Evolutionary conservation across 2,888 invertebrate species (phyloP).

Genomic region (Eupithecia subumbrata): DNA sequence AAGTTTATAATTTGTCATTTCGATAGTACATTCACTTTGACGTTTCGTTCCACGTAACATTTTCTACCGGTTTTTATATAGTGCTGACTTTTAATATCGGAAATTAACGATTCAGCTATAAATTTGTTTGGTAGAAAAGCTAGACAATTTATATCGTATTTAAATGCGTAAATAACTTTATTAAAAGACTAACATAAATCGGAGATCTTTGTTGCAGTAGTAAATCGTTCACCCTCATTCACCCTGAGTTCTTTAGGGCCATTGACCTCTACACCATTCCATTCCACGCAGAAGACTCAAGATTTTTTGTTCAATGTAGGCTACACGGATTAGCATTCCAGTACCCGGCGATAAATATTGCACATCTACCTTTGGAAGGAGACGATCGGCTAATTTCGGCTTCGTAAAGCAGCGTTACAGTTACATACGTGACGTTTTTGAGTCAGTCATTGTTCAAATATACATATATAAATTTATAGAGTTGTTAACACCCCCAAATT

Average conservation of each 20-base stretch:
- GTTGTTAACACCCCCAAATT: too few relatives aligned
- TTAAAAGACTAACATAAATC: neutral
- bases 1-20: slow-evolving; percentile 85
- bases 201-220: neutral
- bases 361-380: too few relatives aligned
- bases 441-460: too few relatives aligned
- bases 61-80: slow-evolving; percentile 55
- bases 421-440: too few relatives aligned
- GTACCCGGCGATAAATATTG: too few relatives aligned
- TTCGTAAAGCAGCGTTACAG: too few relatives aligned
- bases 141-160: neutral
- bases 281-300: neutral
- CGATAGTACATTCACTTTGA: slow-evolving; percentile 83
- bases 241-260: neutral
- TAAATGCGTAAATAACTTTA: too few relatives aligned
- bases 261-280: neutral
- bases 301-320: neutral
- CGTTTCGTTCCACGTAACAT: slow-evolving; percentile 71
- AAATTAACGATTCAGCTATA: slow-evolving; percentile 6
- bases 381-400: too few relatives aligned
- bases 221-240: neutral
- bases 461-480: too few relatives aligned
- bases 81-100: slow-evolving; percentile 11
- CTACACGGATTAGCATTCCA: too few relatives aligned
- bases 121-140: neutral